Conservation (phyloP, 2,888 invertebrate species). For the Vesta saturnalis region DNA sequence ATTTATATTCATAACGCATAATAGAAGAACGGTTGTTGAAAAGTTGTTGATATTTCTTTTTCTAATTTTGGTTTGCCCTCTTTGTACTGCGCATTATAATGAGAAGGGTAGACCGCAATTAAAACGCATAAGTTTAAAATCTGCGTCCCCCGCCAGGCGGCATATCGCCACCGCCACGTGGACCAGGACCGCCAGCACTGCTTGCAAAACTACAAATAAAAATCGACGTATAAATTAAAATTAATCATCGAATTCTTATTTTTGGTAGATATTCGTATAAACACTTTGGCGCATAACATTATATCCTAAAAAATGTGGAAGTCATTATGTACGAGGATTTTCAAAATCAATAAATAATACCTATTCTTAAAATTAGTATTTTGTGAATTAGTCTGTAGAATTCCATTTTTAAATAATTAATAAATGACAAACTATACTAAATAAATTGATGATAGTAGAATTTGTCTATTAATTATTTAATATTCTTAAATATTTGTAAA, state of each 20-base stretch:
- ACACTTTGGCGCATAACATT: neutral
- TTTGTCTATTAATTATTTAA: too few species aligned
- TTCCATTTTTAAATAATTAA: too few species aligned
- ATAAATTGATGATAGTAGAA: too few species aligned
- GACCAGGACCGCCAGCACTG: constrained; percentile 60
- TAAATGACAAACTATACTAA: too few species aligned
- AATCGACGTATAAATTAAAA: constrained; percentile 35
- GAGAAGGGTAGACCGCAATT: constrained; percentile 25
- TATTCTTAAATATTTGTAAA: too few species aligned
- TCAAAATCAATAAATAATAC: too few species aligned
- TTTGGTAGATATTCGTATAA: neutral
- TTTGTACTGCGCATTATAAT: constrained; percentile 16
- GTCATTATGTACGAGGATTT: constrained; percentile 7
- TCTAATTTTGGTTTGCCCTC: neutral
- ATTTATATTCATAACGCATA: neutral
- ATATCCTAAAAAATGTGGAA: constrained; percentile 29
- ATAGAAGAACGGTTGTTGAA: neutral
- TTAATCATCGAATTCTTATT: neutral
- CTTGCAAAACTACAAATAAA: constrained; percentile 56
- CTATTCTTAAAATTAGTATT: too few species aligned
- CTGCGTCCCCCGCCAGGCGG: constrained; percentile 63
- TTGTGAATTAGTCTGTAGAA: too few species aligned
- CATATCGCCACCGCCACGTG: constrained; percentile 59
- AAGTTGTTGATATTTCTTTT: neutral
- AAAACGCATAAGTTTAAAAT: constrained; percentile 57